These are phyloP conservation scores for Parascotia fuliginaria DNA, from an alignment of 2,888 invertebrate species.

Conservation along the genomic window DNA sequence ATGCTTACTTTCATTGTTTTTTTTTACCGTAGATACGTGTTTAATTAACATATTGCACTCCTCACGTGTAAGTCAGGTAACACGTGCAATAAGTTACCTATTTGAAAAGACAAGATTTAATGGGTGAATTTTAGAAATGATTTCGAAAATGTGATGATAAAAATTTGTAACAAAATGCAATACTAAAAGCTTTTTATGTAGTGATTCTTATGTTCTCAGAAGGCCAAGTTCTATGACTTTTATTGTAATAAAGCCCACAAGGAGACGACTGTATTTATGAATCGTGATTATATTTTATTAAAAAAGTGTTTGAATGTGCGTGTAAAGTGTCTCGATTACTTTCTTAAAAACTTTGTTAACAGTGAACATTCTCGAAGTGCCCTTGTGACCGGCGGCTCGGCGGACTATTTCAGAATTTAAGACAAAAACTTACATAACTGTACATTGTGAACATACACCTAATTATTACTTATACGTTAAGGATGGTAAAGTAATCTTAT, in stretches of 20 bases:
- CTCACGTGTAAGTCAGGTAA: too few relatives aligned
- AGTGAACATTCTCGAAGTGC: slow-evolving; percentile 76
- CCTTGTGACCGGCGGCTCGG: slow-evolving; percentile 80
- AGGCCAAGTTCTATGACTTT: slow-evolving; percentile 8
- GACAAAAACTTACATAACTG: slow-evolving; percentile 78
- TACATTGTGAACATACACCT: slow-evolving; percentile 85
- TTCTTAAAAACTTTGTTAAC: slow-evolving; percentile 50
- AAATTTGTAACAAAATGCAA: too few relatives aligned
- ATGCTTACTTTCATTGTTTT: too few relatives aligned
- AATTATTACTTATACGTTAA: slow-evolving; percentile 77
- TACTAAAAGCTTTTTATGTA: slow-evolving; percentile 2
- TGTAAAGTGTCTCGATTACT: slow-evolving; percentile 59
- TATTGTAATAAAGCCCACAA: slow-evolving; percentile 3
- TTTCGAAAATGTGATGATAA: too few relatives aligned
- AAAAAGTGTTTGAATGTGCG: slow-evolving; percentile 52
- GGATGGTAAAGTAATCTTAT: slow-evolving; percentile 82
- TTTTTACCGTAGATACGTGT: too few relatives aligned
- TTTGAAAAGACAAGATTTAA: too few relatives aligned
- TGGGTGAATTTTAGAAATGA: too few relatives aligned
- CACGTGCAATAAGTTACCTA: too few relatives aligned
- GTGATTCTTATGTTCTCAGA: slow-evolving; percentile 12
- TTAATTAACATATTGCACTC: too few relatives aligned
- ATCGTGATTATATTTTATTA: slow-evolving; percentile 39
- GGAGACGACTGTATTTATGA: slow-evolving; percentile 20
- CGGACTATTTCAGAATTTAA: slow-evolving; percentile 80